Percentiles rank a stretch among this genome's conserved stretches.
phyloP scores from a whole-genome alignment of 2,113 vertebrate genomes.

The Nothocercus julius region DNA sequence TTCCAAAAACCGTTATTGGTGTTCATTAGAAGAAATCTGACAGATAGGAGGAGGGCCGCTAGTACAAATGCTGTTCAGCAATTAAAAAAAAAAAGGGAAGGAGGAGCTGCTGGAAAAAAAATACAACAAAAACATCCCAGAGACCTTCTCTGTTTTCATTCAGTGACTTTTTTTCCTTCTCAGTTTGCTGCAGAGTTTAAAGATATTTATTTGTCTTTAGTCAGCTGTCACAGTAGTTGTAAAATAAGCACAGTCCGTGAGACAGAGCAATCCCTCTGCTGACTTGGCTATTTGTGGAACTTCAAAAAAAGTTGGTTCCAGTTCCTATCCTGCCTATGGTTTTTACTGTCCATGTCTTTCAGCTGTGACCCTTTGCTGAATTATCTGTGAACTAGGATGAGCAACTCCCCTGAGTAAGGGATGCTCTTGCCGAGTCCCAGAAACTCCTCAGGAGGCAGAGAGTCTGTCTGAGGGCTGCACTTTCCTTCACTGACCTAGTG shows the following conservation, averaged over 20 bases:
- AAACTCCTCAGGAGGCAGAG: too few species aligned
- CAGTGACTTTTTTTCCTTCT: background rate
- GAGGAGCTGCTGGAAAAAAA: background rate
- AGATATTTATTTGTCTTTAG: background rate
- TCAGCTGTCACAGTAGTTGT: too few species aligned
- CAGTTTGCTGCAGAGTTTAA: background rate
- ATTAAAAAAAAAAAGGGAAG: background rate
- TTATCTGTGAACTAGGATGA: too few species aligned
- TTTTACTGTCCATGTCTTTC: too few species aligned
- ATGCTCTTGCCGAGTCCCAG: too few species aligned
- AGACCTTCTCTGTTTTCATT: background rate
- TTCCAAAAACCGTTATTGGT: background rate
- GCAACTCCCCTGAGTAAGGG: too few species aligned
- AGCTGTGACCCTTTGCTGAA: too few species aligned
- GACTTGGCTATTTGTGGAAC: too few species aligned
- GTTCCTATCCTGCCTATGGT: too few species aligned
- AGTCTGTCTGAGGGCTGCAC: too few species aligned
- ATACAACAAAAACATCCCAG: background rate
- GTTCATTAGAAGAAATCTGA: background rate
- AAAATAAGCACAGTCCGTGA: background rate
- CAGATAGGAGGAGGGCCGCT: background rate
- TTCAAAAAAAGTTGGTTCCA: too few species aligned
- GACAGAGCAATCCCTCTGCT: background rate
- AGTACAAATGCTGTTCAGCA: background rate
- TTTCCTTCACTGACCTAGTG: too few species aligned